Base-by-base conservation (phyloP, 2,888 invertebrate genomes). In the Dryobotodes eremita region DNA sequence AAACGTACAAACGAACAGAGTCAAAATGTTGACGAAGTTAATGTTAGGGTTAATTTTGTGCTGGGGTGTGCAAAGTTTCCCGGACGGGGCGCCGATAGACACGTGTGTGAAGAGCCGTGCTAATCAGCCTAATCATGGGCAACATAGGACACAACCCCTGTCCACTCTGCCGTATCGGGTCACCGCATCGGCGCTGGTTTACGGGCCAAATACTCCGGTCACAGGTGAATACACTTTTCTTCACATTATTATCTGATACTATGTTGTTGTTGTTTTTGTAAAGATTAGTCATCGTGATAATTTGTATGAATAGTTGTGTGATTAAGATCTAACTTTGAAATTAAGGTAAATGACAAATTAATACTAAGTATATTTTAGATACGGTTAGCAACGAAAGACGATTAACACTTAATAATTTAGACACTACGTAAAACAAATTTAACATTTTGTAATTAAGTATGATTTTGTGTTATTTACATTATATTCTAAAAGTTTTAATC, bases 41-140 rank as follows among this genome's bases (percentile, higher is more conserved):
- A 80, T 95, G 64, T 86, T 95, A 76, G 89, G 94, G 77, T 86
- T 95, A 65, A 89, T 94, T 80, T 80, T 95, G 87, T 94, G 93
- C 89, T 94, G 93, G 91, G 92, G 95, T 78, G 95, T 94, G 79
- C 91, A 94, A 70, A 97, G 97, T 82, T 98, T 98, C 92, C 98
- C 98, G n/a, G 98, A 98, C 90, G 98, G 98, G 2, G 98, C 98
- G 2, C 98, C 98, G 0, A 97, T 98, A 50, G 98, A 98, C 91
- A 98, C 98, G 55, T 98, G 98, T 92, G 98, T 98, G 6, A 98
- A 98, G 92, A 97, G 98, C 48, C 97, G 98, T 65, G 97, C 98
- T 2, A 98, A 98, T 94, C 97, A 98, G 90, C 98, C 98, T 0
- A 98, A 98, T 92, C 98, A 98, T 89, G 98, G 98, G 4, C 98